phyloP scores from a whole-genome alignment of 2,797 vertebrate genomes.

The Xiphorhynchus erythropygius region DNA sequence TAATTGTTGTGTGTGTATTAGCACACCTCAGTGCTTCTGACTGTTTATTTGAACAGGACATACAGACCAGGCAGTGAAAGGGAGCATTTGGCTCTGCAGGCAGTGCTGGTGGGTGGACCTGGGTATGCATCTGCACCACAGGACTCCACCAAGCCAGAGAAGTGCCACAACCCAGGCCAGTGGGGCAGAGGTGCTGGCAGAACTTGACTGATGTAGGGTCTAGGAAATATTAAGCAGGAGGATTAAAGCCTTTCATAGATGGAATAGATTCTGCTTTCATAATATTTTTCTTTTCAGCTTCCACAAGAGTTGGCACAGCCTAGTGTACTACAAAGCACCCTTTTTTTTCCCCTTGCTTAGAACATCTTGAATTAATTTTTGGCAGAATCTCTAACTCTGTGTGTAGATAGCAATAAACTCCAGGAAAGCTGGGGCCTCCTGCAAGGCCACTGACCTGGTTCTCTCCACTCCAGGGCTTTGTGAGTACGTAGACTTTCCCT shows the following conservation, averaged over 20 bases:
- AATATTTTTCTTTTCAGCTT: conserved; percentile 26
- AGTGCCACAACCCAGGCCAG: neutral
- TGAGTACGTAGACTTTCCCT: fast-evolving
- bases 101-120: neutral
- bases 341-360: neutral
- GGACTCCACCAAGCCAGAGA: neutral
- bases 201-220: fast-evolving
- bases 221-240: neutral
- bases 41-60: neutral
- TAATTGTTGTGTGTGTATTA: neutral
- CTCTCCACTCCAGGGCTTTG: neutral
- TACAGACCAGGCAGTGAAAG: neutral
- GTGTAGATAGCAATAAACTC: neutral
- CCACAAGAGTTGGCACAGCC: neutral
- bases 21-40: neutral
- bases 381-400: neutral
- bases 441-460: neutral
- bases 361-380: conserved; percentile 36
- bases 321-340: neutral
- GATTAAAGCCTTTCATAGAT: neutral
- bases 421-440: conserved; percentile 25
- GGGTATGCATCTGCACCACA: neutral
- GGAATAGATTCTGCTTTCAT: neutral
- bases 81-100: neutral
- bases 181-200: neutral